These are phyloP conservation scores for Rhineura floridana DNA, from an alignment of 2,113 vertebrate genomes.

Conservation along the genomic window DNA sequence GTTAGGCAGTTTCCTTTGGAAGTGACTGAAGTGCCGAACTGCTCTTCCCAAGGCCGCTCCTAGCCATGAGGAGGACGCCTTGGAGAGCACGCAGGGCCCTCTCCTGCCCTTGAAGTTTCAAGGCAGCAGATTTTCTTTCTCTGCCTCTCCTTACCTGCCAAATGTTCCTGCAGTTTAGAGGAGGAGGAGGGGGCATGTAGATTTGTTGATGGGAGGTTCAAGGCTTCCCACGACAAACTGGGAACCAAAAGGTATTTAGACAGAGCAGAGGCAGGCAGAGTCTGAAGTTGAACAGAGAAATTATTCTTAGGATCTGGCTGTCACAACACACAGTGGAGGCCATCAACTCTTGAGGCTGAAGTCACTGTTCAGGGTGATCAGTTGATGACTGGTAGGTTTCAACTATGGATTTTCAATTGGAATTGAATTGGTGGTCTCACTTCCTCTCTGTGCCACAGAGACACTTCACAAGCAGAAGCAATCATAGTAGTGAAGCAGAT, in stretches of 20 bases:
- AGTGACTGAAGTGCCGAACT: background rate
- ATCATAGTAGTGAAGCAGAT: background rate
- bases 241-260: background rate
- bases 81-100: too few relatives aligned
- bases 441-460: background rate
- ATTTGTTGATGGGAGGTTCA: background rate
- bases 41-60: too few relatives aligned
- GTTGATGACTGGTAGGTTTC: background rate
- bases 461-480: background rate
- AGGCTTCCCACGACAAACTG: too few relatives aligned
- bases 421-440: background rate
- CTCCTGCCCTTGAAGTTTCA: too few relatives aligned
- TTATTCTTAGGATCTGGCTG: background rate
- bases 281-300: background rate
- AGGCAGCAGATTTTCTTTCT: too few relatives aligned
- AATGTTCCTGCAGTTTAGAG: background rate
- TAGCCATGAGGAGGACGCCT: too few relatives aligned
- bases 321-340: background rate
- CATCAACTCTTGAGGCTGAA: background rate
- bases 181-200: background rate
- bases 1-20: background rate
- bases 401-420: background rate
- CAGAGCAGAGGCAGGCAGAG: background rate
- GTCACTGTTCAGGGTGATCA: background rate
- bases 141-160: too few relatives aligned